Evolutionary conservation across 2,888 invertebrate species (phyloP), one percentile per base, ranked within the genome.

Genomic region (Suillia variegata): DNA sequence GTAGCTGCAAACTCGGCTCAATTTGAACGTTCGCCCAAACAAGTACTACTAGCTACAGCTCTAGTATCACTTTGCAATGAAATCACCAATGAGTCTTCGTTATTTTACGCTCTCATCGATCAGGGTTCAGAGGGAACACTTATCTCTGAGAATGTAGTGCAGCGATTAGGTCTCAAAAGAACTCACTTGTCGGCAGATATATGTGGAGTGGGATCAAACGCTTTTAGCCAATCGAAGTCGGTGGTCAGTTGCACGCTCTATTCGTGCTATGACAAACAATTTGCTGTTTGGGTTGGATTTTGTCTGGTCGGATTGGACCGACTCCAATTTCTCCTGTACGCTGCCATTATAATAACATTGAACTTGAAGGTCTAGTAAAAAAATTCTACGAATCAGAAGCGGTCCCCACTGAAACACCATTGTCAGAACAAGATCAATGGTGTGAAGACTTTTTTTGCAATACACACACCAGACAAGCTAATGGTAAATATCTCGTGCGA

Each of bases 81-180:
- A 42, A 18, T 13, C 45, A 47, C 51, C 8, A 21, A 33, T n/a
- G 38, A 53, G 15, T 48, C 52, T 4, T 24, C 13, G n/a, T 10
- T 51, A 15, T 15, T 53, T 8, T 10, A 10, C 26, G 26, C 26
- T 6, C 26, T 26, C 26, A 10, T 26, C 26, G 60, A 60, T 31
- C 53, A 56, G 26, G 56, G 60, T 12, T 60, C 56, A 2, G 56
- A 53, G 48, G 56, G 48, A 2, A 55, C 53, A n/a, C 21, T 53
- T 18, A 53, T 60, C 13, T 56, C 60, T 12, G 56, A 60, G 33
- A 12, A 47, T 10, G 60, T 26, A 2, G 24, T 56, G 21, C 60
- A 60, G 38, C 8, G 18, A 5, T 15, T 60, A 12, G 53, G 53
- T 4, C 48, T 53, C 10, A 13, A 51, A 34, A 51, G 54, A 12